Base-by-base conservation (phyloP, 2,888 invertebrate genomes). In the Latrodectus elegans region DNA sequence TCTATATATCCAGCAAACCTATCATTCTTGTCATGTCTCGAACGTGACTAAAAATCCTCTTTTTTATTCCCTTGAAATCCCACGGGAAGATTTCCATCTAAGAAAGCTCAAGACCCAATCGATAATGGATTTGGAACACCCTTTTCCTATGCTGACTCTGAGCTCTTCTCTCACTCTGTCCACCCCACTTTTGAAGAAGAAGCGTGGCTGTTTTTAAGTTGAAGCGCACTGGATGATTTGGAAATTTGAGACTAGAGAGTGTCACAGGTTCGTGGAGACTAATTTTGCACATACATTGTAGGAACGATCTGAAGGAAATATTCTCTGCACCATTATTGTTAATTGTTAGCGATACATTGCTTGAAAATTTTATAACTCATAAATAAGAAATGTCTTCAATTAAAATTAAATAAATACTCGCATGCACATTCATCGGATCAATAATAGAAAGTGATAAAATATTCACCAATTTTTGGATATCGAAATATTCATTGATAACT, bases 21-120 rank as follows among this genome's bases (percentile, higher is more conserved):
- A 83, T 83, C 76, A 84, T 84, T 84, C 84, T 77, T 84, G 84
- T 84, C 84, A 84, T 84, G 72, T 84, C 77, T 64, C 15, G 84
- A 77, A 84, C 84, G 77, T 84, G 84, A 78, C 78, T 78, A 78
- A 84, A 84, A 84, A 84, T 73, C 78, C 84, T 72, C 55, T 38
- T 77, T 84, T 78, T 67, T 65, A 55, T 73, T 73, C 51, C 22
- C 51, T 51, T 67, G 68, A 70, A 78, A 84, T 74, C 74, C 84
- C 78, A 14, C 14, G 51, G 84, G 72, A 78, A 64, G 64, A 78
- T 84, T 71, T 65, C 84, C 72, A 78, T 84, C 84, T 67, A 84
- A 84, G 84, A 55, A 78, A 78, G 84, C 84, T 73, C 77, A 78
- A 71, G 73, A 78, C 65, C 38, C 65, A 84, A 84, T 84, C 84